Conservation (phyloP, 2,797 vertebrate species). For the Neopelma chrysocephalum region DNA sequence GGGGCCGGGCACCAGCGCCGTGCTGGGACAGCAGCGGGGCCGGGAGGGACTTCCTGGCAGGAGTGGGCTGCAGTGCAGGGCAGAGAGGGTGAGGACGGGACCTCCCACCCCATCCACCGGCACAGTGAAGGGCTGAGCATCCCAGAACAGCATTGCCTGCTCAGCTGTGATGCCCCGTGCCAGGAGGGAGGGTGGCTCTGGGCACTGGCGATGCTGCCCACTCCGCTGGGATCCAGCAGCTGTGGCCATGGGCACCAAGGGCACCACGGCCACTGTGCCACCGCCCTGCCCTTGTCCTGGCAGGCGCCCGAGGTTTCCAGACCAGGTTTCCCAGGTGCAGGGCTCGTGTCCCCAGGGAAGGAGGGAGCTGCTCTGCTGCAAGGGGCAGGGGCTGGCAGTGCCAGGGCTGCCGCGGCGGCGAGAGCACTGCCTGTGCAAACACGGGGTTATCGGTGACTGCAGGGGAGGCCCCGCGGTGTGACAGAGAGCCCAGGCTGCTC, state of each 20-base stretch:
- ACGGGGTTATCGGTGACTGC: background rate
- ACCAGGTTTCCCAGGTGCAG: accelerated
- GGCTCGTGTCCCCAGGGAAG: background rate
- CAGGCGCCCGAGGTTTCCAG: accelerated
- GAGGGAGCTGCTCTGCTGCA: background rate
- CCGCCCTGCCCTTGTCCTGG: background rate
- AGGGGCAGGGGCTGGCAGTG: background rate
- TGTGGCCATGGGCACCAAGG: accelerated
- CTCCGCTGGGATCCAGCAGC: background rate
- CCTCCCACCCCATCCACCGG: background rate
- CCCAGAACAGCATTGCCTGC: background rate
- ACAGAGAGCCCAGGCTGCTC: background rate
- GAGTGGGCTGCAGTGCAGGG: accelerated
- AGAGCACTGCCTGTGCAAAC: background rate
- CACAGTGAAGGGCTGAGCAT: accelerated
- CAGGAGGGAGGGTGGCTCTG: background rate
- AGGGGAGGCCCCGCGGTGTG: background rate
- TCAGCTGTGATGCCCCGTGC: accelerated
- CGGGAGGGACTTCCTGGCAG: accelerated
- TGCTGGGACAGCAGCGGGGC: accelerated
- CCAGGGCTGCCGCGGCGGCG: background rate
- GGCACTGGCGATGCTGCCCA: accelerated
- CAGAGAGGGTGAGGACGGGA: background rate
- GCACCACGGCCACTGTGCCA: accelerated
- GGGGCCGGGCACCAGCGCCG: accelerated